These are phyloP conservation scores for Pseudocheirus occidentalis DNA, from an alignment of 2,797 vertebrate genomes.

Conservation along the genomic window DNA sequence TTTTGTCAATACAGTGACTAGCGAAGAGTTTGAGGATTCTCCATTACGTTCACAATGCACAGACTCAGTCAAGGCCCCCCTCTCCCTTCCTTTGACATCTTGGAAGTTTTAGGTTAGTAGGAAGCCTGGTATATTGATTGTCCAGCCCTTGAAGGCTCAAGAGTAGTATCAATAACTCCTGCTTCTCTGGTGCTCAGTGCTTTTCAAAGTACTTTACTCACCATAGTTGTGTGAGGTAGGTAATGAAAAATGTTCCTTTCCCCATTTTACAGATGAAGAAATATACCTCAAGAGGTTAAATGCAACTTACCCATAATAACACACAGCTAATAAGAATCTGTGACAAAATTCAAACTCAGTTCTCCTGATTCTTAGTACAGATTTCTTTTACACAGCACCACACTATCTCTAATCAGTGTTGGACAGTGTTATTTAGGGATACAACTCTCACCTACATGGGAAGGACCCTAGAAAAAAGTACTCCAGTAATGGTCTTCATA, in stretches of 20 bases:
- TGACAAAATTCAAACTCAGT: neutral
- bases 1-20: neutral
- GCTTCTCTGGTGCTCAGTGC: neutral
- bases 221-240: neutral
- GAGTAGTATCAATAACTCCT: neutral
- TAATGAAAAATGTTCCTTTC: neutral
- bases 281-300: neutral
- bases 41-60: neutral
- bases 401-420: neutral
- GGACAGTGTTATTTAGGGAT: neutral
- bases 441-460: neutral
- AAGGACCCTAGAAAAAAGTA: neutral
- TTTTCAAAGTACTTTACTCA: neutral
- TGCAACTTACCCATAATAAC: neutral
- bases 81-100: neutral
- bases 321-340: neutral
- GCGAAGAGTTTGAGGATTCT: neutral
- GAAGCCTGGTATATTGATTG: neutral
- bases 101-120: neutral
- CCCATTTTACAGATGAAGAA: neutral
- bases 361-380: neutral
- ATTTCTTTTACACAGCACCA: neutral
- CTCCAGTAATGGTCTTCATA: neutral
- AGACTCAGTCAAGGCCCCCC: neutral
- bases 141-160: neutral